These are phyloP conservation scores for Telmatochromis sp. DNA, from an alignment of 2,113 vertebrate genomes.

Conservation along the genomic window DNA sequence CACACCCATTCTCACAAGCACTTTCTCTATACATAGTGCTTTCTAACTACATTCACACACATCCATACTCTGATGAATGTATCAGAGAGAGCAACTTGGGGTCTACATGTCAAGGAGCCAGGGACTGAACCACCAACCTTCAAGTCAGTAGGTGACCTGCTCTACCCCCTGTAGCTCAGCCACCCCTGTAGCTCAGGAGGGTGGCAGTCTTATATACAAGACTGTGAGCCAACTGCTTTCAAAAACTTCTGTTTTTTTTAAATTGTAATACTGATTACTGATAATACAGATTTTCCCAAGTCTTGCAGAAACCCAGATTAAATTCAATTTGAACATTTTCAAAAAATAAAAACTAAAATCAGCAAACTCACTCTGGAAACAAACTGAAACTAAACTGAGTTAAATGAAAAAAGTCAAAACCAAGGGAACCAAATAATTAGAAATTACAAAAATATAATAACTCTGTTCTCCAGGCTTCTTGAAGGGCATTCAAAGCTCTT, in stretches of 20 bases:
- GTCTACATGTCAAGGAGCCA: not conserved
- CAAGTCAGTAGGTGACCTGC: not conserved
- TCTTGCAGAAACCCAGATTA: not conserved
- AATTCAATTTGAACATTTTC: not conserved
- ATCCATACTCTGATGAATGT: rapidly evolving
- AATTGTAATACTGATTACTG: not conserved
- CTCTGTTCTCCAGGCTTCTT: not conserved
- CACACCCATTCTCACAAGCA: not conserved
- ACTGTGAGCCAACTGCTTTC: not conserved
- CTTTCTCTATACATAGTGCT: not conserved
- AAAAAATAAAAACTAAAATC: rapidly evolving
- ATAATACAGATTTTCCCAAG: not conserved
- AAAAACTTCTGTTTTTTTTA: not conserved
- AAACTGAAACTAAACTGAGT: not conserved
- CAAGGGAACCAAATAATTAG: not conserved
- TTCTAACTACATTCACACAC: not conserved
- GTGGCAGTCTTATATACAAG: not conserved
- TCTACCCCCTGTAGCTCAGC: too few species aligned
- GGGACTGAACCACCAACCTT: not conserved
- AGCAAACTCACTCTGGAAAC: not conserved
- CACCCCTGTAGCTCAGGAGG: too few species aligned
- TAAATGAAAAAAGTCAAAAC: not conserved
- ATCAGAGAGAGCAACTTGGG: not conserved
- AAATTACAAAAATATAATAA: not conserved
- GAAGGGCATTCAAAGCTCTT: not conserved